Evolutionary conservation across 2,888 invertebrate genomes (phyloP).

Genomic region (Steinernema carpocapsae): DNA sequence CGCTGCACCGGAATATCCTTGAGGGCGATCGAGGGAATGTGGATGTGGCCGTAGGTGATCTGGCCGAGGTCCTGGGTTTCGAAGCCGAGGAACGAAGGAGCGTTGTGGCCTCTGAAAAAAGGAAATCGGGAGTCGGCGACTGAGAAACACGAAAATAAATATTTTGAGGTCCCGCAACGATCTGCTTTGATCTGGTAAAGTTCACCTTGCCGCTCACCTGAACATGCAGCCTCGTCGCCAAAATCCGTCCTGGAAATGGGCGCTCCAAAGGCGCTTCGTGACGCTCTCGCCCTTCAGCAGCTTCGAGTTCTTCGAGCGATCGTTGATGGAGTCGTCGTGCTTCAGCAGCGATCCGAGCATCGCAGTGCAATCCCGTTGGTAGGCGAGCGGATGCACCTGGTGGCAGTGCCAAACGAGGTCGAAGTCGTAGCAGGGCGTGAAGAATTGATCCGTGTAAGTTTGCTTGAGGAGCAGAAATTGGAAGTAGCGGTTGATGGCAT

Average conservation of each 20-base stretch:
- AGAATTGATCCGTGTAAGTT: conserved; percentile 70
- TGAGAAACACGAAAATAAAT: too few relatives aligned
- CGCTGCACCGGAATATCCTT: conserved; percentile 68
- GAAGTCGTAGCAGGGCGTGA: conserved; percentile 73
- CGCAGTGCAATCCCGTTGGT: conserved; percentile 63
- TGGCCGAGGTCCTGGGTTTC: conserved; percentile 67
- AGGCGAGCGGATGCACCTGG: conserved; percentile 65
- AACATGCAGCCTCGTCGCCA: conserved; percentile 71
- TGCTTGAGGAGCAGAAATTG: conserved; percentile 70
- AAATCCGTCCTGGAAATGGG: conserved; percentile 70
- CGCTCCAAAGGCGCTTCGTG: conserved; percentile 71
- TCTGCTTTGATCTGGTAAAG: too few relatives aligned
- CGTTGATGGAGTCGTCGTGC: conserved; percentile 72
- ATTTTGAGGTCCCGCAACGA: too few relatives aligned
- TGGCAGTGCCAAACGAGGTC: conserved; percentile 71
- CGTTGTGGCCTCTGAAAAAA: conserved; percentile 70
- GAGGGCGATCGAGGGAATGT: conserved; percentile 68
- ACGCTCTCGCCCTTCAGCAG: conserved; percentile 70
- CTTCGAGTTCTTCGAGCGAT: conserved; percentile 70
- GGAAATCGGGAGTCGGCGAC: too few relatives aligned
- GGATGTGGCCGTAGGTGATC: conserved; percentile 60
- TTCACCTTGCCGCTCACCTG: too few relatives aligned
- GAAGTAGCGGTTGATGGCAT: conserved; percentile 70
- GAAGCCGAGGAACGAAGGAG: conserved; percentile 69
- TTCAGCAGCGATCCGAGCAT: conserved; percentile 69